Percentiles rank a stretch among this genome's conserved stretches.
These are phyloP conservation scores for Polymixis lichenea DNA, from an alignment of 2,888 invertebrate species.

Conservation along the genomic window DNA sequence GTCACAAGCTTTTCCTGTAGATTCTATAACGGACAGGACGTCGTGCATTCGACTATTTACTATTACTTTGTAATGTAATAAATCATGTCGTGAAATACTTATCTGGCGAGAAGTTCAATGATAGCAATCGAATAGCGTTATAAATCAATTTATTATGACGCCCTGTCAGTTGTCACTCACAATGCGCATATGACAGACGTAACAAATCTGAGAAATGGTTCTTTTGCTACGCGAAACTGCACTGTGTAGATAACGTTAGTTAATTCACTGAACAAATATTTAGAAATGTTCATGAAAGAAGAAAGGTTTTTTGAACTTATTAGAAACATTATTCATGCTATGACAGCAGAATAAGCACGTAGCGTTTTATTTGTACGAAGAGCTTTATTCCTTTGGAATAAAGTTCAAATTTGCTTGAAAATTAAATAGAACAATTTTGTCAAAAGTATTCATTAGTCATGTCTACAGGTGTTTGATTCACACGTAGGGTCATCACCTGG, in stretches of 20 bases:
- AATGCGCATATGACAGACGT: conserved; percentile 19
- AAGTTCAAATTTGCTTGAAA: conserved; percentile 30
- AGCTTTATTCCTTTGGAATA: conserved; percentile 37
- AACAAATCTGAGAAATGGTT: conserved; percentile 40
- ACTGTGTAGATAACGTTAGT: conserved; percentile 1
- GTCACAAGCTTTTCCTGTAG: background rate
- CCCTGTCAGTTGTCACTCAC: conserved; percentile 57
- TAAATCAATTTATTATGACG: conserved; percentile 65
- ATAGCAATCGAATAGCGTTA: conserved; percentile 34
- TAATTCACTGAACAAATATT: conserved; percentile 18
- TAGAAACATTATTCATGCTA: conserved; percentile 6
- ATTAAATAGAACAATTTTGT: conserved; percentile 14
- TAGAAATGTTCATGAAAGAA: conserved; percentile 19
- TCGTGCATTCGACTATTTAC: conserved; percentile 27
- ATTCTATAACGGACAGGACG: background rate
- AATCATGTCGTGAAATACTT: conserved; percentile 41
- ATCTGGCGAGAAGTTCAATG: conserved; percentile 64
- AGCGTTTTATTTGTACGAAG: background rate
- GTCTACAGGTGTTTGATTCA: conserved; percentile 51
- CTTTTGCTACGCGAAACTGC: conserved; percentile 8
- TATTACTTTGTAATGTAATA: conserved; percentile 26
- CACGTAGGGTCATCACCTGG: conserved; percentile 78
- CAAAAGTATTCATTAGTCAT: conserved; percentile 39
- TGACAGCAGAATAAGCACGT: background rate
- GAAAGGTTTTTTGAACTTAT: background rate